Conservation (phyloP, 2,888 invertebrate species). For the Alitta virens region DNA sequence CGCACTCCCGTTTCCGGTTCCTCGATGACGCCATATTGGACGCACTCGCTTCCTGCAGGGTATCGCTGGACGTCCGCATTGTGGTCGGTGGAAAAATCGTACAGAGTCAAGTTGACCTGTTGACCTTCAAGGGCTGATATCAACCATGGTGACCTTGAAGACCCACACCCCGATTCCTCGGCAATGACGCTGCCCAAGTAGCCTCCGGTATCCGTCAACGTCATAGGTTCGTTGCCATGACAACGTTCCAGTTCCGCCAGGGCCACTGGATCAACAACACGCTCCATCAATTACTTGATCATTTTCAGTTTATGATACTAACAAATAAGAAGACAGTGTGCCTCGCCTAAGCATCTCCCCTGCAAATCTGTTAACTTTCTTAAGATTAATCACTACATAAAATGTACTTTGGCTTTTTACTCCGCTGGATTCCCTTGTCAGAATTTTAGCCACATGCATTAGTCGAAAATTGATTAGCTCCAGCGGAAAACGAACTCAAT, state of each 20-base stretch:
- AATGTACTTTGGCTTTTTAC: too few relatives aligned
- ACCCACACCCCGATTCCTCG: neutral
- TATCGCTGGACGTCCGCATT: too few relatives aligned
- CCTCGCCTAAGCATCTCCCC: too few relatives aligned
- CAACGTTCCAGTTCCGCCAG: neutral
- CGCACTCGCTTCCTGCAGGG: neutral
- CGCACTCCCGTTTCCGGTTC: neutral
- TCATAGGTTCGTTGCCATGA: neutral
- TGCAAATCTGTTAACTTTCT: too few relatives aligned
- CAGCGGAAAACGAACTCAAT: too few relatives aligned
- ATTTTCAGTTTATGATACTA: too few relatives aligned
- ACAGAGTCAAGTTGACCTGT: neutral
- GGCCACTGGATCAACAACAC: neutral
- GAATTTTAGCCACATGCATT: too few relatives aligned
- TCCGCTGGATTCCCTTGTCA: too few relatives aligned
- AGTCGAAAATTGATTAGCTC: too few relatives aligned
- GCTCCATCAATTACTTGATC: too few relatives aligned
- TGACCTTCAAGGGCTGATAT: neutral
- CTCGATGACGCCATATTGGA: neutral
- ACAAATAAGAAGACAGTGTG: too few relatives aligned
- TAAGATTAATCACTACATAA: too few relatives aligned
- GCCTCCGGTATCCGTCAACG: neutral
- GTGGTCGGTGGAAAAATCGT: neutral
- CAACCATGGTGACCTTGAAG: neutral
- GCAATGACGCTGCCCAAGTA: neutral